phyloP scores from a whole-genome alignment of 2,113 vertebrate genomes.

The Phodopus roborovskii region DNA sequence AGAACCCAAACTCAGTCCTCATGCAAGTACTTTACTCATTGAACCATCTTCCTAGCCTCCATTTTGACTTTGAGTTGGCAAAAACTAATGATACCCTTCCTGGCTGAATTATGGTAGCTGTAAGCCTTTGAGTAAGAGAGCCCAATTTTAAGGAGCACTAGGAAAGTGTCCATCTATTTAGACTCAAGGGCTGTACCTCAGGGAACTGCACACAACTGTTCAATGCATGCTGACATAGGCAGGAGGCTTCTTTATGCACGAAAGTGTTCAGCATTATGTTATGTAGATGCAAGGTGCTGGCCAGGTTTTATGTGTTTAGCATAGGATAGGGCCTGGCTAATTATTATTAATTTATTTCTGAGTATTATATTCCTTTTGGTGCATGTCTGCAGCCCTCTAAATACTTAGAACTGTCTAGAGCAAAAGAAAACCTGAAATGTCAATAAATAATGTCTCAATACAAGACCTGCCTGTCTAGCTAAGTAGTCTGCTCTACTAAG shows the following conservation, averaged over 20 bases:
- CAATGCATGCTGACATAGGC: not conserved
- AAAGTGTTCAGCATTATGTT: not conserved
- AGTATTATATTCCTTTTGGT: not conserved
- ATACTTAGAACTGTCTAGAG: not conserved
- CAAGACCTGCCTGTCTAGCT: not conserved
- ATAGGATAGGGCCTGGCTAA: not conserved
- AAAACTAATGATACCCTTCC: not conserved
- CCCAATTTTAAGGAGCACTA: not conserved
- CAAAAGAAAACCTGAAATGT: not conserved
- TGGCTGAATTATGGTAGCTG: not conserved
- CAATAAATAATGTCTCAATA: not conserved
- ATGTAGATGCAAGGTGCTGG: not conserved
- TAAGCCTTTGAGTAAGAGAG: not conserved
- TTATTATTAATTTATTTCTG: not conserved
- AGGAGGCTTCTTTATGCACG: not conserved
- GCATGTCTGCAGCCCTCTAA: not conserved
- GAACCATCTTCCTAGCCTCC: too few relatives aligned
- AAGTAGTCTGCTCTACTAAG: not conserved
- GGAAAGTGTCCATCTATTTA: not conserved
- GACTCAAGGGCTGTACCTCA: not conserved
- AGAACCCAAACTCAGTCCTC: not conserved
- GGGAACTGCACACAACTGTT: not conserved
- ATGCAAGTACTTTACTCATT: not conserved
- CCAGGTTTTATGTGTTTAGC: not conserved
- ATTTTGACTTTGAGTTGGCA: slow-evolving; percentile 29